Percentiles rank a stretch among this genome's conserved stretches.
Evolutionary conservation across 2,888 invertebrate genomes (phyloP).

Genomic region (Phrixothrix hirtus): DNA sequence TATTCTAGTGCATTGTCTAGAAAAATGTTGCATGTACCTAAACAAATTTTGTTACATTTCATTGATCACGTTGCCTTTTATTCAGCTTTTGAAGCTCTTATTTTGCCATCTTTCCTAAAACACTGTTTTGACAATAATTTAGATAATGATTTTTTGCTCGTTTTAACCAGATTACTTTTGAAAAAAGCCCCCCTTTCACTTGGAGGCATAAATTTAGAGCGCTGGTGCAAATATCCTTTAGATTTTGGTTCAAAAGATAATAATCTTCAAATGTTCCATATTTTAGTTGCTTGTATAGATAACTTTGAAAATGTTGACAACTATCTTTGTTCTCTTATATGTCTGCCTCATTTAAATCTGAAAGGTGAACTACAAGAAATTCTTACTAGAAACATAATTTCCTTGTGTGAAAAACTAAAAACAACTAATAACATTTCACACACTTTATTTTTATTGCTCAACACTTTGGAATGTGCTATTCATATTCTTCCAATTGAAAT

Average conservation of each 20-base stretch:
- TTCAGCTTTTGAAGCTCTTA: constrained; percentile 72
- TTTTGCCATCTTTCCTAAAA: constrained; percentile 69
- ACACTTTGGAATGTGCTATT: constrained; percentile 63
- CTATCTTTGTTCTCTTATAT: constrained; percentile 59
- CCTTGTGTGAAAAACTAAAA: background rate
- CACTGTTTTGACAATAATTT: constrained; percentile 62
- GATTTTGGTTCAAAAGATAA: constrained; percentile 58
- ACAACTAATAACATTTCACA: background rate
- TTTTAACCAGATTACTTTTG: constrained; percentile 68
- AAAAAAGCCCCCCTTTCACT: constrained; percentile 67
- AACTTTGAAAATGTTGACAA: constrained; percentile 53
- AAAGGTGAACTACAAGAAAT: constrained; percentile 22
- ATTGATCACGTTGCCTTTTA: constrained; percentile 68
- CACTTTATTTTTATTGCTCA: constrained; percentile 64
- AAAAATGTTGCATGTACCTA: constrained; percentile 63
- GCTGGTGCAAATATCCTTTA: constrained; percentile 71
- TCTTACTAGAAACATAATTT: constrained; percentile 22
- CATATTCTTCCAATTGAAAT: constrained; percentile 53
- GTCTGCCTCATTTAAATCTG: constrained; percentile 60
- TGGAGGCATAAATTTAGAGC: constrained; percentile 62
- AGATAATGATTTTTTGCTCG: constrained; percentile 61
- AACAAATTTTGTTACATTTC: constrained; percentile 65
- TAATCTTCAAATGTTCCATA: constrained; percentile 53
- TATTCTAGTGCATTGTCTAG: constrained; percentile 70
- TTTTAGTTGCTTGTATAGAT: constrained; percentile 52